These are phyloP conservation scores for Aphelinus certus DNA, from an alignment of 1,140 invertebrate species.

Conservation along the genomic window DNA sequence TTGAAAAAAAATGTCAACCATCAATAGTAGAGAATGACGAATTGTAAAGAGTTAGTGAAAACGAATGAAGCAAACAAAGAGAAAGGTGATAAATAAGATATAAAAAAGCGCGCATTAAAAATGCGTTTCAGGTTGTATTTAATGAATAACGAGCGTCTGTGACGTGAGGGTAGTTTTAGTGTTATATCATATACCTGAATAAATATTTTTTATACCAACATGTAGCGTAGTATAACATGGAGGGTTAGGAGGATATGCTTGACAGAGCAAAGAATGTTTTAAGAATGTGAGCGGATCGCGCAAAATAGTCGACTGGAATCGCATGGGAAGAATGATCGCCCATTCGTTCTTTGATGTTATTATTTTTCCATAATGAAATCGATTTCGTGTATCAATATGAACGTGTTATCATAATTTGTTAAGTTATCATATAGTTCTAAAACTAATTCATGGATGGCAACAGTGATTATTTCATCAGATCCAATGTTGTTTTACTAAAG, in stretches of 20 bases:
- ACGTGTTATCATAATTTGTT: background rate
- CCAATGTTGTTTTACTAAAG: too few species aligned
- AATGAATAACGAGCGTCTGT: conserved; percentile 27
- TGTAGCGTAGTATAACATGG: background rate
- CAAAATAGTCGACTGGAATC: too few species aligned
- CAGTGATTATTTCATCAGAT: too few species aligned
- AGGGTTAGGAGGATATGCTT: background rate
- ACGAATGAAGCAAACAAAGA: conserved; percentile 7
- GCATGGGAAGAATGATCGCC: too few species aligned
- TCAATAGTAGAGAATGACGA: background rate
- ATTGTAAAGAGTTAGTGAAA: background rate
- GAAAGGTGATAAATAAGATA: conserved; percentile 30
- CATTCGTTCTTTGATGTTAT: too few species aligned
- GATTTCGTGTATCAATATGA: background rate
- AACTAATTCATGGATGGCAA: background rate
- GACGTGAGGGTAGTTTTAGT: conserved; percentile 33
- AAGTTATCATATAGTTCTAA: background rate
- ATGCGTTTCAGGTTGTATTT: conserved; percentile 37
- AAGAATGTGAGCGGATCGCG: too few species aligned
- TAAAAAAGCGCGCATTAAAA: conserved; percentile 30
- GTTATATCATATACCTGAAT: conserved; percentile 34
- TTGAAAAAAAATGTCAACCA: background rate
- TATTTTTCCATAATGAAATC: background rate
- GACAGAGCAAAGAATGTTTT: too few species aligned
- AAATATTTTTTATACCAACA: conserved; percentile 38